Conservation (phyloP, 2,797 vertebrate genomes). For the Pelochelys cantorii region DNA sequence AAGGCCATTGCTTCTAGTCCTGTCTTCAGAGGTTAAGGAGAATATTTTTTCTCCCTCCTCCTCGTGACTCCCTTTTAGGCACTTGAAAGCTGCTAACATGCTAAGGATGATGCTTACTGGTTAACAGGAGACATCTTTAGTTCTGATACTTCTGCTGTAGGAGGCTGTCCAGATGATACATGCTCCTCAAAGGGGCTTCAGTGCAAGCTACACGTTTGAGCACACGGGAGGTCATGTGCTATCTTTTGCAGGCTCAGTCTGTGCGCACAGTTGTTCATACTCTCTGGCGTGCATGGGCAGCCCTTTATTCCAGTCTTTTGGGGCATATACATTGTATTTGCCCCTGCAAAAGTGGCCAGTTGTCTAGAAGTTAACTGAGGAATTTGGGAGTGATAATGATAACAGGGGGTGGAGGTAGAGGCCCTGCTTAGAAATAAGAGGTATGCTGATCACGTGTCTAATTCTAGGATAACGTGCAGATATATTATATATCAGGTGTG, state of each 20-base stretch:
- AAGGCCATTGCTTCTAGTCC: too few species aligned
- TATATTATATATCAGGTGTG: neutral
- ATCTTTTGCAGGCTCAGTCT: neutral
- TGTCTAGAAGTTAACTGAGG: neutral
- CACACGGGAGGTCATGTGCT: neutral
- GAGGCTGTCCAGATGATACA: neutral
- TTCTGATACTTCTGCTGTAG: neutral
- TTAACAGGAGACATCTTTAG: too few species aligned
- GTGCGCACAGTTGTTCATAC: neutral
- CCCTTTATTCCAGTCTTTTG: neutral
- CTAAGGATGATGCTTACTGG: too few species aligned
- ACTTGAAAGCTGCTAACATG: too few species aligned
- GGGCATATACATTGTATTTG: neutral
- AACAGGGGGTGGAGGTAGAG: neutral
- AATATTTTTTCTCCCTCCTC: too few species aligned
- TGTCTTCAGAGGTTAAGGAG: too few species aligned
- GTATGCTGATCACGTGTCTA: neutral
- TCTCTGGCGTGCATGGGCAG: neutral
- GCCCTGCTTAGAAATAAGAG: neutral
- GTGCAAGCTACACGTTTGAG: neutral
- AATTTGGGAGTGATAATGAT: neutral
- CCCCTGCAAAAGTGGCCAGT: neutral
- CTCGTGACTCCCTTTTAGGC: too few species aligned
- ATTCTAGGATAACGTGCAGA: neutral
- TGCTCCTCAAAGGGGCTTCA: neutral